These are phyloP conservation scores for Gymnocypris eckloni DNA, from an alignment of 2,797 vertebrate species.

Conservation along the genomic window DNA sequence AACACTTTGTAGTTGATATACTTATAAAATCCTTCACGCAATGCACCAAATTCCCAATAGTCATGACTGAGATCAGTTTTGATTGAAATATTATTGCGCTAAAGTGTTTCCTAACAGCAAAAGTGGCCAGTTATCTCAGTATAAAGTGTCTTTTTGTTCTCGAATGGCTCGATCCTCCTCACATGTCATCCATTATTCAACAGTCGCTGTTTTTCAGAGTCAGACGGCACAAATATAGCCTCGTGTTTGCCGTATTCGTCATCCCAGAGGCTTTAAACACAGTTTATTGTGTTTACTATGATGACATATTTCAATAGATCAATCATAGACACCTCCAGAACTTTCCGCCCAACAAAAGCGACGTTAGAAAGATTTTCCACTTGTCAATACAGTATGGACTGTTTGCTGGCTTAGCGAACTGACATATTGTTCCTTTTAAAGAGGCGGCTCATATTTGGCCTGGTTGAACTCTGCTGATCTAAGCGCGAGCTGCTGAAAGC, in stretches of 20 bases:
- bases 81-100: not conserved
- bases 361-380: not conserved
- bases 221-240: not conserved
- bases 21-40: not conserved
- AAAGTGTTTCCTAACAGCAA: not conserved
- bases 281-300: slow-evolving; percentile 17
- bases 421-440: slow-evolving; percentile 56
- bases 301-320: not conserved
- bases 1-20: not conserved
- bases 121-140: not conserved
- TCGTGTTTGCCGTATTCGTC: not conserved
- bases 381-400: slow-evolving; percentile 9
- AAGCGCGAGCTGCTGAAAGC: slow-evolving; percentile 27
- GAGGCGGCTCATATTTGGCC: slow-evolving; percentile 40
- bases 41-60: not conserved
- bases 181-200: slow-evolving; percentile 12
- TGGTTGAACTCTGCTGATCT: slow-evolving; percentile 29
- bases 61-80: not conserved
- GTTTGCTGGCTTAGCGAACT: slow-evolving; percentile 19
- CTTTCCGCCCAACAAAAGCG: not conserved
- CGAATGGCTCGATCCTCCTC: not conserved
- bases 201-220: not conserved
- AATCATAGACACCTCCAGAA: not conserved
- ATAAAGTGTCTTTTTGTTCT: not conserved
- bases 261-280: not conserved